Conservation (phyloP, 2,888 invertebrate genomes). For the Lottia scabra region DNA sequence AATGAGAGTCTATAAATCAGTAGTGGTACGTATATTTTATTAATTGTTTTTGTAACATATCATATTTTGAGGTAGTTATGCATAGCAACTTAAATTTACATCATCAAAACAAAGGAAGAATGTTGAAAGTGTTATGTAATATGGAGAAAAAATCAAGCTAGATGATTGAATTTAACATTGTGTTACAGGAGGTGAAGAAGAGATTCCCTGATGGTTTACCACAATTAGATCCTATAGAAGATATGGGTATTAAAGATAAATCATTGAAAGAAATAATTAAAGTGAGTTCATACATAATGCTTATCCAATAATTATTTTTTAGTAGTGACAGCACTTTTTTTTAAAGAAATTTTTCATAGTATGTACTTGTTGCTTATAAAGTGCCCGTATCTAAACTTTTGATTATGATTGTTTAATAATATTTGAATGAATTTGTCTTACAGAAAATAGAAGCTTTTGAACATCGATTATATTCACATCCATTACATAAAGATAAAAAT, state of each 20-base stretch:
- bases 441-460: conserved; percentile 85
- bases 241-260: conserved; percentile 93
- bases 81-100: no score
- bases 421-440: conserved; percentile 15
- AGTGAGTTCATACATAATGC: conserved; percentile 38
- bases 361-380: no score
- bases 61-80: no score
- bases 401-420: neutral
- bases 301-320: no score
- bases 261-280: conserved; percentile 82
- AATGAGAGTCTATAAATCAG: conserved; percentile 78
- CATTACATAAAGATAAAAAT: conserved; percentile 82
- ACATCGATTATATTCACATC: conserved; percentile 83
- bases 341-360: no score
- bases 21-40: conserved; percentile 52
- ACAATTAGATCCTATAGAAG: conserved; percentile 89
- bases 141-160: no score
- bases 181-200: conserved; percentile 82
- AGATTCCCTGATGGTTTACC: conserved; percentile 91
- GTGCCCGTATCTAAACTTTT: neutral
- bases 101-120: no score
- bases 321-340: no score
- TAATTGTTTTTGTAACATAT: no score
- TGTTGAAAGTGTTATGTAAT: no score
- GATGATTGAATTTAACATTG: neutral